Evolutionary conservation across 2,797 vertebrate species (phyloP).

Genomic region (Lindbergichthys nudifrons): DNA sequence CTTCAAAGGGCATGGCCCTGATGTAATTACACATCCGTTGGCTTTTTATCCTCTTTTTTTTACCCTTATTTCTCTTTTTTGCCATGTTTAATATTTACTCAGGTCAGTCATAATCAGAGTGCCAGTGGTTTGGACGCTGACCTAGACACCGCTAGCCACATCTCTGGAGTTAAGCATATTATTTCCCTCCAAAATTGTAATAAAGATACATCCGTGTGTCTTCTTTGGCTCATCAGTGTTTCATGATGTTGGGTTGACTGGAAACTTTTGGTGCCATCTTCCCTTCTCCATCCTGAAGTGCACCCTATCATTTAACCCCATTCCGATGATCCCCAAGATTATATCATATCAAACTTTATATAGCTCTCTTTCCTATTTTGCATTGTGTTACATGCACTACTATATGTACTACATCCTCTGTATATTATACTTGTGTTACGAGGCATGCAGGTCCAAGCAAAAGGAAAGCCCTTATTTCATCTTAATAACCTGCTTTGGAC

Average conservation of each 20-base stretch:
- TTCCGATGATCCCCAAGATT: slow-evolving; percentile 47
- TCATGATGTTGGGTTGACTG: slow-evolving; percentile 47
- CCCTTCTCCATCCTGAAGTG: slow-evolving; percentile 10
- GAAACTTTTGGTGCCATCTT: slow-evolving; percentile 47
- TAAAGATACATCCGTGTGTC: slow-evolving; percentile 44
- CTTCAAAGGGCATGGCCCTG: slow-evolving; percentile 39
- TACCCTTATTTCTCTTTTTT: slow-evolving; percentile 57
- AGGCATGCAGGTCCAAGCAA: slow-evolving; percentile 49
- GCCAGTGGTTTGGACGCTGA: slow-evolving; percentile 40
- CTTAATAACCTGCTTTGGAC: slow-evolving; percentile 34
- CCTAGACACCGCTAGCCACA: slow-evolving; percentile 24
- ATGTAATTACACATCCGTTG: slow-evolving; percentile 64
- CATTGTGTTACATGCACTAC: slow-evolving; percentile 27
- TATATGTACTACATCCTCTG: slow-evolving; percentile 47
- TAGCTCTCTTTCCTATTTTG: slow-evolving; percentile 49
- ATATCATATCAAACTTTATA: slow-evolving; percentile 53
- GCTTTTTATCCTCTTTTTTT: slow-evolving; percentile 46
- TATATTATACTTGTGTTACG: slow-evolving; percentile 63
- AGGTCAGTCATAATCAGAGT: slow-evolving; percentile 70
- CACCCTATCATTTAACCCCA: slow-evolving; percentile 67
- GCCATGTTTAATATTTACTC: slow-evolving; percentile 71
- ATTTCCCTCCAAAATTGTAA: slow-evolving; percentile 46
- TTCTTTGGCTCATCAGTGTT: slow-evolving; percentile 38
- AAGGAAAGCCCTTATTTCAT: slow-evolving; percentile 28
- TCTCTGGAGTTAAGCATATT: slow-evolving; percentile 14